Conservation (phyloP, 2,797 vertebrate genomes). For the Sciaenops ocellatus region DNA sequence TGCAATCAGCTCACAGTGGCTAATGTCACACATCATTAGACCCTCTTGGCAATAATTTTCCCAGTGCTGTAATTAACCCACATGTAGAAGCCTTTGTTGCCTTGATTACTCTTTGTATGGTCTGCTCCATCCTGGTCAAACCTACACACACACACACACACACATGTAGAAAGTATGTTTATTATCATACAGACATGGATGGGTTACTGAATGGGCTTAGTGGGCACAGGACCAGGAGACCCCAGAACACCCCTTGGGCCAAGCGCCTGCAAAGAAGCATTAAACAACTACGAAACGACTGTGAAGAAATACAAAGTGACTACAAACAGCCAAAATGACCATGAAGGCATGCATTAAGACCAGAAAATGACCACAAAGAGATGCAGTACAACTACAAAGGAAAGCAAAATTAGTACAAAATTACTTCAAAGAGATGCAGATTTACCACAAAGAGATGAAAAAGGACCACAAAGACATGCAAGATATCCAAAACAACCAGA, state of each 20-base stretch:
- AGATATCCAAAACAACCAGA: neutral
- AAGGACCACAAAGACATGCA: neutral
- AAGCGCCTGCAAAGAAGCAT: neutral
- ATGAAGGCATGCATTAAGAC: neutral
- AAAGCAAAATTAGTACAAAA: neutral
- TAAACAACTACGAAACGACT: neutral
- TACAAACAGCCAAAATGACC: neutral
- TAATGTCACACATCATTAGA: constrained; percentile 73
- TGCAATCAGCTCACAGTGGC: constrained; percentile 68
- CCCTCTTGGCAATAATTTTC: constrained; percentile 57
- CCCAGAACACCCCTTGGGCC: too few species aligned
- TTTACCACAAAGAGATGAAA: neutral
- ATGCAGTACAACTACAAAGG: neutral
- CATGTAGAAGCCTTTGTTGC: constrained; percentile 43
- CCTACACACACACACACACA: constrained; percentile 5
- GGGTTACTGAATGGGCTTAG: neutral
- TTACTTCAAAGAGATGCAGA: neutral
- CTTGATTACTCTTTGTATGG: constrained; percentile 55
- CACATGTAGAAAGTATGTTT: constrained; percentile 1
- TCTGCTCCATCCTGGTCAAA: constrained; percentile 34
- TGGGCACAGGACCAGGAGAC: neutral
- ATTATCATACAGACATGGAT: constrained; percentile 4
- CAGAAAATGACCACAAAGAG: neutral
- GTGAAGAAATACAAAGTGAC: neutral
- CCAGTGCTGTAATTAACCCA: constrained; percentile 64